Percentiles rank a stretch among this genome's conserved stretches.
phyloP scores from a whole-genome alignment of 2,888 invertebrate genomes.

The Brachypalpus laphriformis region DNA sequence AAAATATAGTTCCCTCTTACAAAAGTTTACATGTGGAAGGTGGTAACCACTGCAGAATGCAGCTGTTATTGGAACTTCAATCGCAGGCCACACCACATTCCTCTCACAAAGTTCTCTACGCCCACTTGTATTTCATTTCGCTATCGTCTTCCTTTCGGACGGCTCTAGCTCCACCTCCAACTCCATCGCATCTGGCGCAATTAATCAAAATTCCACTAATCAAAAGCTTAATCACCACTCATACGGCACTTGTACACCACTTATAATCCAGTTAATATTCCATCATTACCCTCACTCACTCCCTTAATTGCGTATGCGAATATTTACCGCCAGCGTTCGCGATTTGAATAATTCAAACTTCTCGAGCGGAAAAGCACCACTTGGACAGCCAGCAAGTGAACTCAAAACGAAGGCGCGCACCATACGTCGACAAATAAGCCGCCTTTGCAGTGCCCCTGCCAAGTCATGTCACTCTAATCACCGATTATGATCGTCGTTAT shows the following conservation, averaged over 20 bases:
- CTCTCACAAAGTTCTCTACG: neutral
- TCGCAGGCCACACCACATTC: neutral
- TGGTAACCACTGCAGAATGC: too few relatives aligned
- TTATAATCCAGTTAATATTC: conserved; percentile 73
- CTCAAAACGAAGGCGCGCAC: conserved; percentile 54
- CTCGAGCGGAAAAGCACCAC: conserved; percentile 60
- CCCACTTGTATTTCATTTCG: neutral
- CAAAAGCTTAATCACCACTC: conserved; percentile 52
- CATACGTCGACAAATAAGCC: conserved; percentile 61
- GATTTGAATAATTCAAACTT: conserved; percentile 71
- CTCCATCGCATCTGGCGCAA: neutral
- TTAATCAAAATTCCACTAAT: conserved; percentile 49
- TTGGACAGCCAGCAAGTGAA: conserved; percentile 38
- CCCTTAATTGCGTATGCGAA: conserved; percentile 63
- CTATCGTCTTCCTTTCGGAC: too few relatives aligned
- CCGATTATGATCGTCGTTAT: conserved; percentile 61
- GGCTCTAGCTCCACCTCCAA: conserved; percentile 60
- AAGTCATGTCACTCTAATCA: conserved; percentile 63
- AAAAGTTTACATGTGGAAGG: too few relatives aligned
- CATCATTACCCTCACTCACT: conserved; percentile 65
- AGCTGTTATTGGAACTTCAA: neutral
- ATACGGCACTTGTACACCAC: conserved; percentile 59
- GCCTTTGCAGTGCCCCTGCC: conserved; percentile 3
- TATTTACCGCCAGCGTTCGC: conserved; percentile 62
- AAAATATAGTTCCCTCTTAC: too few relatives aligned